A percentile compares a stretch with the other conserved stretches of the same genome.
phyloP scores from a whole-genome alignment of 2,888 invertebrate genomes.

The Cenopis cana region DNA sequence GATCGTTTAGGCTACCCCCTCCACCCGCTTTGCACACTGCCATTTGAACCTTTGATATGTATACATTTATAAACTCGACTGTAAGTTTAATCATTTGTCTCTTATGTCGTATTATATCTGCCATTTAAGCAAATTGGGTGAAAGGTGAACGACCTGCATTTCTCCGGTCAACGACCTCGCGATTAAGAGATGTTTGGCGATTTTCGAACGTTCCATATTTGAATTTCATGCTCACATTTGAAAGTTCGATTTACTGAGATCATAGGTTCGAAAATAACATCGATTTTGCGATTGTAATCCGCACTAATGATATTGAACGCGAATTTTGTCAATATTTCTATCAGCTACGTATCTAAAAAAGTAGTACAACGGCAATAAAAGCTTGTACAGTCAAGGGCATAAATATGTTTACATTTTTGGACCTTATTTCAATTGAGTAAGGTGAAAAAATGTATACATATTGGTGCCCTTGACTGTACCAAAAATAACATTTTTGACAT shows the following conservation, averaged over 20 bases:
- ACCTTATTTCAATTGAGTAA: no score
- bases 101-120: conserved; percentile 31
- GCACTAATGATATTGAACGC: not conserved
- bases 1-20: no score
- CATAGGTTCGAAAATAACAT: conserved; percentile 16
- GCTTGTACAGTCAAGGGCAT: no score
- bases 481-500: no score
- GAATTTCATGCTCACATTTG: conserved; percentile 24
- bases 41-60: no score
- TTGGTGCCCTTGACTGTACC: no score
- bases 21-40: no score
- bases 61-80: not conserved
- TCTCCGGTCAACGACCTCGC: conserved; percentile 50
- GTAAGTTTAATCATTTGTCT: not conserved
- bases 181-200: conserved; percentile 62
- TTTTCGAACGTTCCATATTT: conserved; percentile 33
- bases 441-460: no score
- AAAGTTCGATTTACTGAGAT: conserved; percentile 31
- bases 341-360: no score
- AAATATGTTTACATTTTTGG: no score
- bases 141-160: conserved; percentile 72
- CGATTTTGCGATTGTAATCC: conserved; percentile 28
- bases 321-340: not conserved
- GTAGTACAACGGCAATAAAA: no score
- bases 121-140: conserved; percentile 77